Evolutionary conservation across 1,140 invertebrate species (phyloP), one percentile per base, ranked within the genome.

Genomic region (Adoxophyes honmai): DNA sequence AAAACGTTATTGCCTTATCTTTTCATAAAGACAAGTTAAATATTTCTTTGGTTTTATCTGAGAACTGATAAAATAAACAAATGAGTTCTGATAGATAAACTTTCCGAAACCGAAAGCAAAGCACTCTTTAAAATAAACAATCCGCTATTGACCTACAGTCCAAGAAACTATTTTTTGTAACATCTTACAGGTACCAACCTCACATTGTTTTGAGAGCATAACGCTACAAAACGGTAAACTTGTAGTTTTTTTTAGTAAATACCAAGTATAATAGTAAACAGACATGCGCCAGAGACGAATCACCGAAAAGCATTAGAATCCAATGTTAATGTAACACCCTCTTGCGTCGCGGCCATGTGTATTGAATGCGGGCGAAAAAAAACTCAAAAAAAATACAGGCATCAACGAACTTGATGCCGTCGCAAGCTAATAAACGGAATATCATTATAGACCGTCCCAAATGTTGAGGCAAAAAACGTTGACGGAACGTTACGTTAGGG

Each of bases 281-380:
- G 6, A 28, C 21, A 6, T 28, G 6, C 21, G 2, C 21, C 21
- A 28, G 6, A 28, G 6, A 28, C 21, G 6, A 28, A 28, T 28
- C 21, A 28, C 6, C 21, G 21, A 48, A 48, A 48, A n/a, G 11
- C 48, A 36, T 52, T 63, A 66, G 62, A 53, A 62, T 38, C 34
- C 54, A 57, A 64, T 62, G 59, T 62, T 64, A 64, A 60, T 60
- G 34, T 61, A 65, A 57, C 64, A 62, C 66, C 65, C 75, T 64
- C 69, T 60, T 66, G 60, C 38, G 39, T 62, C 65, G 60, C 35
- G 39, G 70, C 73, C 67, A 68, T 64, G 18, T 48, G 42, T 33
- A 48, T 28, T 48, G 18, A 48, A 81, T 84, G 81, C 78, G 74
- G 77, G 81, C 60, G 52, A 61, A 64, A 76, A 76, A 80, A 77